Evolutionary conservation across 2,113 vertebrate genomes (phyloP), one percentile per base, ranked within the genome.

Genomic region (Dasyurus viverrinus): DNA sequence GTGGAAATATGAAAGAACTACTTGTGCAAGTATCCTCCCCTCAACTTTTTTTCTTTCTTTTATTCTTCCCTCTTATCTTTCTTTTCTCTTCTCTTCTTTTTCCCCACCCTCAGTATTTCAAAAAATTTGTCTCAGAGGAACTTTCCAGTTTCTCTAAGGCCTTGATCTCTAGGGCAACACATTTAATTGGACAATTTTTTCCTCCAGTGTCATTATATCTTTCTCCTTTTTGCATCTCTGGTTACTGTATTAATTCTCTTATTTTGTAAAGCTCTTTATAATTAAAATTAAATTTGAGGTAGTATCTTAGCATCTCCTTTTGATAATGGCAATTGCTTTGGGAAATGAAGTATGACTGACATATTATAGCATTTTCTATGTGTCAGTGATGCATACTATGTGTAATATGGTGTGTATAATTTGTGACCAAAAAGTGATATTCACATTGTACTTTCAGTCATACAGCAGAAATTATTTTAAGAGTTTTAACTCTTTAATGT

Each of bases 401-500:
- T 84, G 19, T 36, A n/a, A 22, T 22, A 76, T 16, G 3, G 16
- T 42, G 36, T 84, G 0, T 84, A 23, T 68, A 76, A 50, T 36
- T 90, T 46, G 57, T 48, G 52, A 54, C n/a, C 3, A 9, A 25
- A 5, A 57, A 22, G 50, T 54, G 12, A 47, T 5, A 4, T 53
- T 89, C 46, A 24, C 6, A 22, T 0, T 16, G n/a, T 55, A 84
- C 68, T 42, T 2, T 11, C 47, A 16, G 1, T 55, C 68, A 94
- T 84, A 24, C 9, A 48, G 23, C 48, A 68, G 24, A 55, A 92
- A 0, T 46, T 95, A 48, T 94, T 52, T 89, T 22, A 89, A 68
- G 53, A 55, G 46, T 48, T 95, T 92, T 14, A 54, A 0, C 55
- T 95, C 93, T 91, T 11, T 27, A 60, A 54, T 94, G 24, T 93